Conservation (phyloP, 2,113 vertebrate genomes). For the Peromyscus californicus region DNA sequence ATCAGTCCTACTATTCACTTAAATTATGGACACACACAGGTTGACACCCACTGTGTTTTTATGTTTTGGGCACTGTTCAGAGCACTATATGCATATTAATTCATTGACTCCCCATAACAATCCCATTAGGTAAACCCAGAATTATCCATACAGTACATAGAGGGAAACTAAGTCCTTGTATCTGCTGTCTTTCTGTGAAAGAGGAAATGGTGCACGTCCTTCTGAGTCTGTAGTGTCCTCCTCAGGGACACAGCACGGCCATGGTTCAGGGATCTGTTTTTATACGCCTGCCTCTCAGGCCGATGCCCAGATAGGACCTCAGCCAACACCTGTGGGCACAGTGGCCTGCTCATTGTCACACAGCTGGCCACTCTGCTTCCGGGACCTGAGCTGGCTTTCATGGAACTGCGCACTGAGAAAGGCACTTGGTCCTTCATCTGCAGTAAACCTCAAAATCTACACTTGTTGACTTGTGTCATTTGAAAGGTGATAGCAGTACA, state of each 20-base stretch:
- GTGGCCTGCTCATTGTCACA: not conserved
- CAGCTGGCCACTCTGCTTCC: not conserved
- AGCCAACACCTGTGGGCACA: accelerated
- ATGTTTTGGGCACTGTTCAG: not conserved
- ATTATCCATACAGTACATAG: not conserved
- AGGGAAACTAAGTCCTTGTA: not conserved
- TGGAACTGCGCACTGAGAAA: not conserved
- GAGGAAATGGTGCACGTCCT: not conserved
- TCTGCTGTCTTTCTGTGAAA: not conserved
- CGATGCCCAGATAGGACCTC: not conserved
- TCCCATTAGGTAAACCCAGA: not conserved
- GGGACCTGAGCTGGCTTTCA: not conserved
- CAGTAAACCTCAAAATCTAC: not conserved
- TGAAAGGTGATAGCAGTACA: not conserved
- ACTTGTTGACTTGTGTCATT: not conserved
- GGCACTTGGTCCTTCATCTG: not conserved
- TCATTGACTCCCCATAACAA: not conserved
- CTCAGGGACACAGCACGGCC: accelerated
- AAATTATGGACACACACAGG: not conserved
- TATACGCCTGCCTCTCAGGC: not conserved
- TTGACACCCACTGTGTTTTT: not conserved
- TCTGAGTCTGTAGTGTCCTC: not conserved
- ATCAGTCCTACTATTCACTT: not conserved
- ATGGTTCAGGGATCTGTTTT: not conserved
- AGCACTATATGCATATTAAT: not conserved